Evolutionary conservation across 2,113 vertebrate species (phyloP).

Genomic region (Melanerpes aurifrons): DNA sequence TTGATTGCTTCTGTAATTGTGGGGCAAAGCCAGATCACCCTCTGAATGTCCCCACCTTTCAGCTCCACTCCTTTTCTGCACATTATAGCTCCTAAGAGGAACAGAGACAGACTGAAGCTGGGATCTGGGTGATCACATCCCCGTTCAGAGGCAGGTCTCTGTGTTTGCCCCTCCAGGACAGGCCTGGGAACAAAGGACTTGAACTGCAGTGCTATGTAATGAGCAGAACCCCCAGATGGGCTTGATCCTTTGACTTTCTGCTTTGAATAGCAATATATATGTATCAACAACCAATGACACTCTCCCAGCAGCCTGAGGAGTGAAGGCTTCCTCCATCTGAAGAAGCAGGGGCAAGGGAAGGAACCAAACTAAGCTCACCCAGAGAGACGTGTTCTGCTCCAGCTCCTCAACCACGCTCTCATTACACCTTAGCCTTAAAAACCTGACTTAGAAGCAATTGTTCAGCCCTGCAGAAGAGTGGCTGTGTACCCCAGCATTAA

Average conservation of each 20-base stretch:
- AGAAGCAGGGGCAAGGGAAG: not conserved
- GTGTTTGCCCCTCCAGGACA: not conserved
- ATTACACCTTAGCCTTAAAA: not conserved
- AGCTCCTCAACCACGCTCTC: not conserved
- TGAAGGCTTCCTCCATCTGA: not conserved
- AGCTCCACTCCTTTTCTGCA: not conserved
- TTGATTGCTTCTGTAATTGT: no score
- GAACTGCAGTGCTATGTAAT: not conserved
- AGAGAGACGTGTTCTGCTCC: not conserved
- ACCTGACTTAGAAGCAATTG: not conserved
- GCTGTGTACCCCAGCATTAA: conserved; percentile 6
- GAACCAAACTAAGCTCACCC: not conserved
- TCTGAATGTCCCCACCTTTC: not conserved
- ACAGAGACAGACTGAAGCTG: not conserved
- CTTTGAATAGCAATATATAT: not conserved
- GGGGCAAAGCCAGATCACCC: not conserved
- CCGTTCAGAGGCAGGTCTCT: not conserved
- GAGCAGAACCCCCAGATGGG: not conserved
- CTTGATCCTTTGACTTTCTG: not conserved
- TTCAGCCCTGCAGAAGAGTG: conserved; percentile 1
- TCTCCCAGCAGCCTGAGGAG: not conserved
- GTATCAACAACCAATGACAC: not conserved
- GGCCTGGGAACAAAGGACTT: not conserved
- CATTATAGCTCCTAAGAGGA: not conserved
- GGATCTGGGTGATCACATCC: not conserved